Percentiles rank a stretch among this genome's conserved stretches.
Evolutionary conservation across 2,113 vertebrate genomes (phyloP).

Genomic region (Dasyprocta punctata): DNA sequence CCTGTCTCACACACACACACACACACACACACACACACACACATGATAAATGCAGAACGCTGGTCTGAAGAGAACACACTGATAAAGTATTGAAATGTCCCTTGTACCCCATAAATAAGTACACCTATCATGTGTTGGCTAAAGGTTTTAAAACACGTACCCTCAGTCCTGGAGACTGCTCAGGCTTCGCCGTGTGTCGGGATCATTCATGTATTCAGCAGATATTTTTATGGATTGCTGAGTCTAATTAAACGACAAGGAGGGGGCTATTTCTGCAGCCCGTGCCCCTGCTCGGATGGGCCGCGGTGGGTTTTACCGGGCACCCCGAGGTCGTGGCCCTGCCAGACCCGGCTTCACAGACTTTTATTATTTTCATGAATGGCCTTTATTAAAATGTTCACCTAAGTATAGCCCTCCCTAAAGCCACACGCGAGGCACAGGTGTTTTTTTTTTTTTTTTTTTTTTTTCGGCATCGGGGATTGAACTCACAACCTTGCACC

Average conservation of each 20-base stretch:
- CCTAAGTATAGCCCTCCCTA: slow-evolving; percentile 32
- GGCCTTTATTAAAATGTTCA: slow-evolving; percentile 66
- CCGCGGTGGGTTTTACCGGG: neutral
- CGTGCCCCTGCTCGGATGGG: neutral
- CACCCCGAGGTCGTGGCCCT: neutral
- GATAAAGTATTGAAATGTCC: neutral
- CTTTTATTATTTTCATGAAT: slow-evolving; percentile 67
- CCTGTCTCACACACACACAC: too few species aligned
- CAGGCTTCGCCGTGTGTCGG: neutral
- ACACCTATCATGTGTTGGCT: neutral
- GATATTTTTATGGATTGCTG: neutral
- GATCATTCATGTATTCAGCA: neutral
- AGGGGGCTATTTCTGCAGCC: neutral
- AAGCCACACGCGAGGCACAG: slow-evolving; percentile 25
- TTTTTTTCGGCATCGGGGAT: too few species aligned
- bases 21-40: neutral
- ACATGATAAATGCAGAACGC: neutral
- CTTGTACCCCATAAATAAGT: neutral
- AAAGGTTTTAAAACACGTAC: neutral
- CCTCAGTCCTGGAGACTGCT: neutral
- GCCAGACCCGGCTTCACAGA: neutral
- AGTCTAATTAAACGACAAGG: neutral
- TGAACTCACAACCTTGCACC: too few species aligned
- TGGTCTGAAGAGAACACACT: neutral
- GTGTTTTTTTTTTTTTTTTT: too few species aligned